A percentile compares a stretch with the other conserved stretches of the same genome.
Conservation (phyloP, 37 sponge, comb jelly and placozoan species). For the Hormiphora californensis region DNA sequence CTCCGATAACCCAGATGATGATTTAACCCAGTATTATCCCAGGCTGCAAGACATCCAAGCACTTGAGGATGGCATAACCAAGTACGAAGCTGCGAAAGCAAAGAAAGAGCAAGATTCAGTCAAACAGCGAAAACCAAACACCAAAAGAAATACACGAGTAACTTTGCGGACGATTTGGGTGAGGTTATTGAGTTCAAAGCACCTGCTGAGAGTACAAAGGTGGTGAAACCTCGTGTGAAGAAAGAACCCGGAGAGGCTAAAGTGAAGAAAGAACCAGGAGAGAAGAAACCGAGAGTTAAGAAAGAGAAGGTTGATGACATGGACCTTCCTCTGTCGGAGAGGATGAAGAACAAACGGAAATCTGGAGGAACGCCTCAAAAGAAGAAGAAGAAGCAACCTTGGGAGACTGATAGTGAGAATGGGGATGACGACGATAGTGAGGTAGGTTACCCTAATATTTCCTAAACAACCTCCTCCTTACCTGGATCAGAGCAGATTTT, state of each 20-base stretch:
- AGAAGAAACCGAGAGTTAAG: conserved; percentile 21
- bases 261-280: background rate
- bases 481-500: too few relatives aligned
- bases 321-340: too few relatives aligned
- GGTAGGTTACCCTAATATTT: too few relatives aligned
- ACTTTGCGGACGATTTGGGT: conserved; percentile 35
- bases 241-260: background rate
- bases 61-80: background rate
- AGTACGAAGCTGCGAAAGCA: background rate
- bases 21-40: too few relatives aligned
- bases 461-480: too few relatives aligned
- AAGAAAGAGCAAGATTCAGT: conserved; percentile 8
- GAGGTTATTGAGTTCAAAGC: background rate
- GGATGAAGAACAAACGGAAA: conserved; percentile 30
- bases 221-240: background rate
- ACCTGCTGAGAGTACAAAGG: background rate
- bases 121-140: background rate
- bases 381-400: conserved; percentile 39
- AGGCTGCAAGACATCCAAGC: conserved; percentile 1
- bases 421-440: too few relatives aligned
- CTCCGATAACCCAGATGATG: too few relatives aligned
- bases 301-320: conserved; percentile 21
- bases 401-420: background rate
- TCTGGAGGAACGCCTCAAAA: background rate
- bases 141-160: conserved; percentile 9